A percentile compares a stretch with the other conserved stretches of the same genome.
phyloP scores from a whole-genome alignment of 2,888 invertebrate species.

The Drosophila neutralis region DNA sequence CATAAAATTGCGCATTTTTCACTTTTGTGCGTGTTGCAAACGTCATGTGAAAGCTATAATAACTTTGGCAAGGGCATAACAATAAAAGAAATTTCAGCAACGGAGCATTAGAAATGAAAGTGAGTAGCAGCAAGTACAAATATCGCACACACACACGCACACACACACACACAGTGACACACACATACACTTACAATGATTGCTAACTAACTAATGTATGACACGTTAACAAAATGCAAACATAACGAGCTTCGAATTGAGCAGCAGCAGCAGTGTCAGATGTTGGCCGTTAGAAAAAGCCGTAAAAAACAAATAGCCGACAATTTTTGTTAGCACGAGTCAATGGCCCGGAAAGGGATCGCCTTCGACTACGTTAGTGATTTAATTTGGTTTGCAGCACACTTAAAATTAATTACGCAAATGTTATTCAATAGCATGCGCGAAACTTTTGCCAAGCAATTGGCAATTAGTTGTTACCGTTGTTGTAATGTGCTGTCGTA shows the following conservation, averaged over 20 bases:
- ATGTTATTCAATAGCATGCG: conserved; percentile 71
- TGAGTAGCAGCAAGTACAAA: conserved; percentile 75
- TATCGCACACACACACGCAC: conserved; percentile 26
- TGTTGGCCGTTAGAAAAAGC: conserved; percentile 39
- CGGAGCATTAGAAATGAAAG: conserved; percentile 71
- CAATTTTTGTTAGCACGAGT: conserved; percentile 61
- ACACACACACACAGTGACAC: background rate
- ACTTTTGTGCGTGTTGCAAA: conserved; percentile 19
- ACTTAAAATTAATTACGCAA: conserved; percentile 70
- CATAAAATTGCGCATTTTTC: conserved; percentile 2
- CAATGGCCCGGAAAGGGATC: conserved; percentile 59
- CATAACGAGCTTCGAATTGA: conserved; percentile 47
- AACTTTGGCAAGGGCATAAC: conserved; percentile 41
- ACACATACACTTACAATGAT: conserved; percentile 38
- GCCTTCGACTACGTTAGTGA: conserved; percentile 42
- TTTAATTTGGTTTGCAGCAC: conserved; percentile 62
- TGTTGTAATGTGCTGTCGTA: conserved; percentile 46
- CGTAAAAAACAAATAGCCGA: conserved; percentile 45
- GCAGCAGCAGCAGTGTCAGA: conserved; percentile 8
- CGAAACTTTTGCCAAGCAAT: conserved; percentile 55
- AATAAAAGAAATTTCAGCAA: conserved; percentile 68
- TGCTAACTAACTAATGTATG: conserved; percentile 74
- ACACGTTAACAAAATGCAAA: conserved; percentile 71
- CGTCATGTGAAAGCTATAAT: conserved; percentile 41
- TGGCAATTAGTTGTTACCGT: conserved; percentile 17